Percentiles rank a stretch among this genome's conserved stretches.
These are phyloP conservation scores for Anoplophora glabripennis DNA, from an alignment of 1,140 invertebrate genomes.

Conservation along the genomic window DNA sequence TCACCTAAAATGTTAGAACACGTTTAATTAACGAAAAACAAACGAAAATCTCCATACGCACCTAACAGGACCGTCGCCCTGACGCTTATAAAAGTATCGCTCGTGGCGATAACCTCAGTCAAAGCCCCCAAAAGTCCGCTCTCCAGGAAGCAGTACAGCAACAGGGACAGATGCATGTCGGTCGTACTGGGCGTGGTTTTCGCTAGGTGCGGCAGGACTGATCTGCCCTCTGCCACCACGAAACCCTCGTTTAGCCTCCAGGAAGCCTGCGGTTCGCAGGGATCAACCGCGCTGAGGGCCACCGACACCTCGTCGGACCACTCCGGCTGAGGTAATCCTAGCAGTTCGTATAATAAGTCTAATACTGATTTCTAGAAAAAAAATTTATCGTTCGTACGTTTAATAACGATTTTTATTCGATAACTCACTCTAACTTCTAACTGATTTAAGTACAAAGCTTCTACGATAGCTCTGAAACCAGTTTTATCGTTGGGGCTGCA, in stretches of 20 bases:
- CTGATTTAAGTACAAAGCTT: slow-evolving; percentile 83
- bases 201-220: slow-evolving; percentile 76
- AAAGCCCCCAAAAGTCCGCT: slow-evolving; percentile 83
- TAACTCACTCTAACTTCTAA: slow-evolving; percentile 78
- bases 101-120: slow-evolving; percentile 85
- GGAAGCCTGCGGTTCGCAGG: slow-evolving; percentile 71
- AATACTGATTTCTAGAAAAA: slow-evolving; percentile 78
- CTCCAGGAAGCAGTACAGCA: slow-evolving; percentile 84
- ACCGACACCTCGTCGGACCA: slow-evolving; percentile 90
- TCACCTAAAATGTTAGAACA: slow-evolving; percentile 58
- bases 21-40: not conserved
- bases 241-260: slow-evolving; percentile 92
- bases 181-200: slow-evolving; percentile 83
- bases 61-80: slow-evolving; percentile 85
- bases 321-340: slow-evolving; percentile 78
- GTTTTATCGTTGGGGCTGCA: slow-evolving; percentile 70
- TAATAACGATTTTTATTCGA: slow-evolving; percentile 6
- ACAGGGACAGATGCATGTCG: slow-evolving; percentile 85
- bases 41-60: slow-evolving; percentile 28
- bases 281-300: slow-evolving; percentile 83
- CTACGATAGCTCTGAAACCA: slow-evolving; percentile 78
- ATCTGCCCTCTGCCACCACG: slow-evolving; percentile 82
- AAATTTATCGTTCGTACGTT: slow-evolving; percentile 17
- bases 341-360: slow-evolving; percentile 86
- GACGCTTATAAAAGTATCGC: slow-evolving; percentile 85